Base-by-base conservation (phyloP, 1,140 invertebrate genomes). In the Diachasmimorpha longicaudata region DNA sequence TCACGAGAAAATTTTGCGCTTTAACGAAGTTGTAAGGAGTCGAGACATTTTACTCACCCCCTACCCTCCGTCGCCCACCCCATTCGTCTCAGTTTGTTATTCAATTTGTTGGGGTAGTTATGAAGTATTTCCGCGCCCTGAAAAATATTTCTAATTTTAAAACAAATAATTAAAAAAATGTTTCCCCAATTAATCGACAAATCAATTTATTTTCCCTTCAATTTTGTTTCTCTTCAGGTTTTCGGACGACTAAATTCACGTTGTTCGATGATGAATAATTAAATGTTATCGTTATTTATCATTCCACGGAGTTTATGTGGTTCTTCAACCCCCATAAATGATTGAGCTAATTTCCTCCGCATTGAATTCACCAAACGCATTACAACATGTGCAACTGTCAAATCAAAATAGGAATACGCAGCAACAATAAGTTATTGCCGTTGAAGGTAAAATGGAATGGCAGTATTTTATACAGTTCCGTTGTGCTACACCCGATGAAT, bases 381-480 rank as follows among this genome's bases (percentile, higher is more conserved):
- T 37, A 44, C 42, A 42, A 44, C 42, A 42, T 39, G 66, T 68
- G 13, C 31, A 68, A n/a, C 66, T 37, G 68, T 71, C 74, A 71
- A 46, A 75, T 76, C 74, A 76, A 76, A 71, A 76, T 76, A 76
- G 74, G 55, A 71, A 48, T 72, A 55, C 39, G 14, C 55, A 66
- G 25, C 58, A 68, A 76, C 74, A 76, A 76, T 76, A 71, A 76
- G 69, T 76, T 76, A 76, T 76, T 71, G 74, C 13, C 36, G 58
- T 14, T 39, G 74, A 42, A 69, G 58, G 69, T 44, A 76, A 71
- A 74, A 46, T 68, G 63, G 72, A 66, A 70, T 48, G 9, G 55
- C 70, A 67, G 74, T 76, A 76, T 76, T 76, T 76, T 76, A 76
- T 76, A 76, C 52, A 76, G 74, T 76, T 76, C 74, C 74, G 74